Evolutionary conservation across 2,888 invertebrate genomes (phyloP), one percentile per base, ranked within the genome.

Genomic region (Carabus problematicus): DNA sequence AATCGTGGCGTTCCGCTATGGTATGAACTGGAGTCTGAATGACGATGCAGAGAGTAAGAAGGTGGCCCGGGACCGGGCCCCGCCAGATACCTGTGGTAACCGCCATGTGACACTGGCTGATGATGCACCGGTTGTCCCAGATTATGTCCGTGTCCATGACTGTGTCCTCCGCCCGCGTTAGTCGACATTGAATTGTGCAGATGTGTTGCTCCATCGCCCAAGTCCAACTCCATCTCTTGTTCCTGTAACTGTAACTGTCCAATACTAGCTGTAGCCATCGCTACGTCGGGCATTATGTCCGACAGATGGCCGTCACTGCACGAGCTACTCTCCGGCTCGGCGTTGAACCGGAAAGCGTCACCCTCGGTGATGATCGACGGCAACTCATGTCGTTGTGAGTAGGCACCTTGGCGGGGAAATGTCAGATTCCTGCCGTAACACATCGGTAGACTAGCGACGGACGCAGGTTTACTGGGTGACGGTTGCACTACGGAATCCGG

Each of bases 231-330:
- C 78, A 94, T 83, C 75, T 88, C 88, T 74, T 84, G 84, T 74
- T 85, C 85, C 71, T 84, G 84, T 73, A 89, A 82, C 81, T 89
- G 90, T 77, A 90, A 85, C 80, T 86, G 92, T 6, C 84, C 90
- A 77, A 86, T 86, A 72, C 87, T 91, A 72, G 88, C 91, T 68
- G 90, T 94, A 76, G 95, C 95, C 94, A 95, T 94, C 12, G 95
- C 95, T 75, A 95, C 94, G 82, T 96, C 95, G 0, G 95, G 95
- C 89, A 95, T 94, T 76, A 91, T 90, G 72, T 93, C 93, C 18
- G 91, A 88, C 71, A 92, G 82, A 75, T 90, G 90, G 75, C 93
- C 88, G 78, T 90, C 85, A 81, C 86, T 87, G 75, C 88, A 87
- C 45, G 86, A 86, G 78, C 84, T 85, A 73, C 83, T 84, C 73